A percentile compares a stretch with the other conserved stretches of the same genome.
These are phyloP conservation scores for Eulithis prunata DNA, from an alignment of 2,888 invertebrate species.

Conservation along the genomic window DNA sequence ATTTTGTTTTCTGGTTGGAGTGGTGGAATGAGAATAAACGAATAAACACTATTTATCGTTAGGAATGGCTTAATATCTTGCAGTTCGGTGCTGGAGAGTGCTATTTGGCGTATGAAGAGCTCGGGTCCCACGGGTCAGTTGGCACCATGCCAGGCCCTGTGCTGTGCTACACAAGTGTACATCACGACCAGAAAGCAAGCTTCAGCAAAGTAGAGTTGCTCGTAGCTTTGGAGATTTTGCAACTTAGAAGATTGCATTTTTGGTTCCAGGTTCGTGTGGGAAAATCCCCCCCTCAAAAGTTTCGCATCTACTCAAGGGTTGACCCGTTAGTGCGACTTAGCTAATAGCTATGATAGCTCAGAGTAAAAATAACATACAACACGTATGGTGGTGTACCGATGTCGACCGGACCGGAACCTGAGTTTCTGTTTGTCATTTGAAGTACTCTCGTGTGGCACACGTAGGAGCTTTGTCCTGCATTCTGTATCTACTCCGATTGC, in stretches of 20 bases:
- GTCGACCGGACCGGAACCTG: background rate
- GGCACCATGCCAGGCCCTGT: conserved; percentile 19
- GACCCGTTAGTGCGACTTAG: too few species aligned
- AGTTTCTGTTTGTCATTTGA: background rate
- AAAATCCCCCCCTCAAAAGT: too few species aligned
- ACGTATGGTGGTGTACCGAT: too few species aligned
- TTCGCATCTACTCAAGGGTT: too few species aligned
- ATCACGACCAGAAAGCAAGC: background rate
- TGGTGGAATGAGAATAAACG: conserved; percentile 10
- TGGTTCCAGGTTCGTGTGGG: too few species aligned
- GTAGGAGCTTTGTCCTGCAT: conserved; percentile 1
- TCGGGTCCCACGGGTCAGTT: conserved; percentile 15
- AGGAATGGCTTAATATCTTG: conserved; percentile 21
- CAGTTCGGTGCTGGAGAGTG: conserved; percentile 19
- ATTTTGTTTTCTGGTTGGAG: background rate
- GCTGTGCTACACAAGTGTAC: background rate
- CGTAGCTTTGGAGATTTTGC: too few species aligned
- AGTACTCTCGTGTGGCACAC: background rate
- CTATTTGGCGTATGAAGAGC: conserved; percentile 28
- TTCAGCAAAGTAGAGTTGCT: background rate
- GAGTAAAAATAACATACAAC: too few species aligned
- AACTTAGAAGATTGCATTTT: too few species aligned
- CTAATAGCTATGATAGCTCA: too few species aligned
- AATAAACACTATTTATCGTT: conserved; percentile 14
- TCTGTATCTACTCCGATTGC: background rate